These are phyloP conservation scores for Pterostichus niger DNA, from an alignment of 2,888 invertebrate species.

Conservation along the genomic window DNA sequence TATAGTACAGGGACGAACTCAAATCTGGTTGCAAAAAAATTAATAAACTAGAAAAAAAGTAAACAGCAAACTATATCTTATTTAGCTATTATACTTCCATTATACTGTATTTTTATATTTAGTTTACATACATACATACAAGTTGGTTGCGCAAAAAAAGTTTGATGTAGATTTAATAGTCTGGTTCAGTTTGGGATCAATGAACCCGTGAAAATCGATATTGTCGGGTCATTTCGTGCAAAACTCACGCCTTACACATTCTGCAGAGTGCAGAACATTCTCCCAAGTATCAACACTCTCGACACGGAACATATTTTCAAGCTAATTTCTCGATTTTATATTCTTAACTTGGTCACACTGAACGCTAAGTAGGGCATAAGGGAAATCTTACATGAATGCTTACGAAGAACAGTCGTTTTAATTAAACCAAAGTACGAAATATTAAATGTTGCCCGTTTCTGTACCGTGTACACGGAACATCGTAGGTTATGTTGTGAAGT, in stretches of 20 bases:
- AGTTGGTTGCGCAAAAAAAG: slow-evolving; percentile 34
- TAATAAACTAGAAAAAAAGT: too few species aligned
- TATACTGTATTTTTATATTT: slow-evolving; percentile 34
- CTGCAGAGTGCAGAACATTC: not conserved
- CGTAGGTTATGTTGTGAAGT: slow-evolving; percentile 9
- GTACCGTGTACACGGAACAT: slow-evolving; percentile 2
- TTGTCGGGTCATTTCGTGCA: slow-evolving; percentile 53
- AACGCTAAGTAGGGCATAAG: slow-evolving; percentile 51
- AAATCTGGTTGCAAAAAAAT: slow-evolving; percentile 3
- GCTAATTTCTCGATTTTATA: slow-evolving; percentile 6
- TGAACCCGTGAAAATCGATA: slow-evolving; percentile 59
- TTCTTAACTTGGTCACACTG: slow-evolving; percentile 18
- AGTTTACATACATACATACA: slow-evolving; percentile 29
- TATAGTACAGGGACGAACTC: slow-evolving; percentile 56
- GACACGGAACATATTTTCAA: not conserved
- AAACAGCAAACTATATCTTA: not conserved
- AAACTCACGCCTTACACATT: slow-evolving; percentile 42
- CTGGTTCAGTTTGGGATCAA: slow-evolving; percentile 58
- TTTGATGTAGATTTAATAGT: slow-evolving; percentile 54
- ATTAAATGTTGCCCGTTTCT: not conserved
- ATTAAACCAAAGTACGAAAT: slow-evolving; percentile 44
- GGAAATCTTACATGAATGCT: slow-evolving; percentile 56
- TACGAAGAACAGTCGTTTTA: slow-evolving; percentile 46
- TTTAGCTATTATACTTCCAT: slow-evolving; percentile 34
- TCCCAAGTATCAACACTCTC: not conserved